Evolutionary conservation across 2,888 invertebrate genomes (phyloP), one percentile per base, ranked within the genome.

Genomic region (Agriopis marginaria): DNA sequence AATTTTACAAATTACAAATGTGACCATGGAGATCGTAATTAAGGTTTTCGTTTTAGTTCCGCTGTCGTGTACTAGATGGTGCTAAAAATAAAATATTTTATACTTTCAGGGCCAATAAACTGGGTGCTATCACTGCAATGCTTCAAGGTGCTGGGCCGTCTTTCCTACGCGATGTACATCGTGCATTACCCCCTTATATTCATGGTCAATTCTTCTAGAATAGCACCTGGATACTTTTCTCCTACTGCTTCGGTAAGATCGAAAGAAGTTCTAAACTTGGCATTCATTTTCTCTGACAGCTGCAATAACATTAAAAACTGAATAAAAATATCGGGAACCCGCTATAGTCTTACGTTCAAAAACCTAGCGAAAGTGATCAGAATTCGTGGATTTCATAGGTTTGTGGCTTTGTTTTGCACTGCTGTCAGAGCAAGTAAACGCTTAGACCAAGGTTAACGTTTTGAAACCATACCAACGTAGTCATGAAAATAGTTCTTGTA

Each of bases 111-210:
- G 60, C 85, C 90, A 3, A 79, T 95, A 6, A 91, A 94, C 74
- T 93, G 93, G 91, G 81, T 95, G 51, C 77, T 95, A n/a, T 92
- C 94, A 0, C 80, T 91, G 0, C 82, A 84, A 14, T 77, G 94
- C 58, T 95, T 95, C 89, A 93, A 94, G 78, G 80, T 95, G 3
- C 79, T 95, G 4, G 89, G 92, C 32, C 89, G 94, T 53, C 80
- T 96, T 1, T 95, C 95, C 0, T 95, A 95, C 66, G 94, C 94
- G 2, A 94, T 95, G 88, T 95, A 95, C 72, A 70, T 95, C 5
- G 83, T 94, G 0, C 95, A 95, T 75, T 87, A 90, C 17, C 84
- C 89, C 0, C 72, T 94, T 0, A 85, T 85, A 63, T 80, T 82
- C n/a, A 44, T 86, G 3, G 74, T 83, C 3, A 84, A 83, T 54